Evolutionary conservation across 2,888 invertebrate species (phyloP).

Genomic region (Hymenopus coronatus): DNA sequence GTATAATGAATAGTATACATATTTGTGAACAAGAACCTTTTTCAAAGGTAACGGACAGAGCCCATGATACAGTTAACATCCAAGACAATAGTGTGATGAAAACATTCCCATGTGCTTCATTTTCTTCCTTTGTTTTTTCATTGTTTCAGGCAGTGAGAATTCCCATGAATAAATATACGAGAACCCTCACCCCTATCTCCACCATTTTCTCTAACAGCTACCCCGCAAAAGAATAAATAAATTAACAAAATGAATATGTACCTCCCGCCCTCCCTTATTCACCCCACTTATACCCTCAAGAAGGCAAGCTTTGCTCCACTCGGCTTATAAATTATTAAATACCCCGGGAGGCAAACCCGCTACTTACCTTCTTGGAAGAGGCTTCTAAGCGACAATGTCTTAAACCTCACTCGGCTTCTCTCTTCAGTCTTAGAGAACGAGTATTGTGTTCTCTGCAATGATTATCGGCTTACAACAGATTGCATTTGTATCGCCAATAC

Average conservation of each 20-base stretch:
- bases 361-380: neutral
- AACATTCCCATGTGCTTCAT: neutral
- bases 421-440: no score
- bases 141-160: neutral
- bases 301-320: conserved; percentile 15
- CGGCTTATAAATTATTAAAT: conserved; percentile 20
- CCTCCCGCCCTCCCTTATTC: conserved; percentile 6
- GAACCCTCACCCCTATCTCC: neutral
- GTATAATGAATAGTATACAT: no score
- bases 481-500: no score
- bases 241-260: conserved; percentile 22
- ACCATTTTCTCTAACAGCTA: conserved; percentile 3
- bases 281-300: conserved; percentile 16
- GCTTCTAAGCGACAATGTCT: neutral
- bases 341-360: conserved; percentile 12
- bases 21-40: no score
- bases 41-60: neutral
- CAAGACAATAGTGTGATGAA: neutral
- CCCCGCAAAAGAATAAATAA: conserved; percentile 22
- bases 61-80: neutral
- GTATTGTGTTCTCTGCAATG: no score
- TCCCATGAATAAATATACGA: conserved; percentile 14
- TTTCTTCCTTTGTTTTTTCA: neutral
- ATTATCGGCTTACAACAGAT: no score
- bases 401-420: no score